Percentiles rank a stretch among this genome's conserved stretches.
These are phyloP conservation scores for Dasypus novemcinctus DNA, from an alignment of 2,113 vertebrate species.

Conservation along the genomic window DNA sequence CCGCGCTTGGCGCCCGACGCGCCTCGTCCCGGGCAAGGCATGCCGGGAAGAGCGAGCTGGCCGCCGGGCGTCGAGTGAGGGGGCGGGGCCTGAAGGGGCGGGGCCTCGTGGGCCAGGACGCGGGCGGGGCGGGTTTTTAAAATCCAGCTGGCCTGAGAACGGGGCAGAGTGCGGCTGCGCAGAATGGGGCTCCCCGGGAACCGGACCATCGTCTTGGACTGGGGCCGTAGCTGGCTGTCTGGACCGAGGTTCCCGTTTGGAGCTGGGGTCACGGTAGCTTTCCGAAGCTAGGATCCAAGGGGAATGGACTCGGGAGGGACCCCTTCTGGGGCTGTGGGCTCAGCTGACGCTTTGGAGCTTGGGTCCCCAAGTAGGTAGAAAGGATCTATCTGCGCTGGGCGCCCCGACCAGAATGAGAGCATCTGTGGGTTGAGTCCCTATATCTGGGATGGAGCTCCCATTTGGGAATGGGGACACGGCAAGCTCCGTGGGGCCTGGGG, in stretches of 20 bases:
- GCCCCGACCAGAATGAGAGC: background rate
- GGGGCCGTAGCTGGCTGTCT: background rate
- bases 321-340: background rate
- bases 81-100: background rate
- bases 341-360: background rate
- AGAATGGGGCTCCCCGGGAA: background rate
- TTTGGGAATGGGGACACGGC: background rate
- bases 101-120: no score
- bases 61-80: background rate
- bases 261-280: background rate
- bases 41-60: conserved; percentile 61
- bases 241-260: background rate
- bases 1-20: conserved; percentile 57
- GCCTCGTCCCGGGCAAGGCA: conserved; percentile 54
- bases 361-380: background rate
- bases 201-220: background rate
- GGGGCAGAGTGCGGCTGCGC: no score
- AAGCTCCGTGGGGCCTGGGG: background rate
- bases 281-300: background rate
- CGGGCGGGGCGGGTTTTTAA: rapidly evolving
- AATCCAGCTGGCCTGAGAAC: no score
- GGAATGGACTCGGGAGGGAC: background rate
- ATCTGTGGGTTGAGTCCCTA: background rate
- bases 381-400: background rate
- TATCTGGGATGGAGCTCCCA: background rate